Evolutionary conservation across 2,113 vertebrate genomes (phyloP).

Genomic region (Mobula hypostoma): DNA sequence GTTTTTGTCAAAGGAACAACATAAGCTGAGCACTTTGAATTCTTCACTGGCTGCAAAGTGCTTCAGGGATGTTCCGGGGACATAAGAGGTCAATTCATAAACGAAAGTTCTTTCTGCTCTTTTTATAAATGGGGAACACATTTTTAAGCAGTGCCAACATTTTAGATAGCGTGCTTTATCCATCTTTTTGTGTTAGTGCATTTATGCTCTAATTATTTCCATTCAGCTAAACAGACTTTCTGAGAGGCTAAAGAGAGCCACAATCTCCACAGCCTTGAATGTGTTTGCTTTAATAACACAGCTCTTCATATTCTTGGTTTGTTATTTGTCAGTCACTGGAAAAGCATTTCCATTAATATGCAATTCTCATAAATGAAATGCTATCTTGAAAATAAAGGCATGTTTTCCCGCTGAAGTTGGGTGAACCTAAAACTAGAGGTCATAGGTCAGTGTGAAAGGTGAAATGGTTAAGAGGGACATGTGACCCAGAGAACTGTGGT

Average conservation of each 20-base stretch:
- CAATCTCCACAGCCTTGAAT: not conserved
- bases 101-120: conserved; percentile 5
- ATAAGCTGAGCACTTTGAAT: not conserved
- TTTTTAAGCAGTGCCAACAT: not conserved
- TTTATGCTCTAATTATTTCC: conserved; percentile 17
- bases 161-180: not conserved
- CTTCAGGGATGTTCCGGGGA: not conserved
- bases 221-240: not conserved
- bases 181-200: conserved; percentile 9
- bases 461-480: too few relatives aligned
- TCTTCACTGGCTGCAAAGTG: not conserved
- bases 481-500: too few relatives aligned
- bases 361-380: not conserved
- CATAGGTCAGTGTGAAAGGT: too few relatives aligned
- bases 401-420: too few relatives aligned
- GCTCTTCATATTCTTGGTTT: not conserved
- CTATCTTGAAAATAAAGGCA: not conserved
- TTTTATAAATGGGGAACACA: not conserved
- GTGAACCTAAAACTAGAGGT: too few relatives aligned
- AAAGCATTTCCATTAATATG: too few relatives aligned
- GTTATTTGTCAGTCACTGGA: not conserved
- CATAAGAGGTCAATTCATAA: not conserved
- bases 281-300: not conserved
- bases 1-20: not conserved
- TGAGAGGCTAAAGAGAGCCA: not conserved